Conservation (phyloP, 2,113 vertebrate genomes). For the Cepphus grylle region DNA sequence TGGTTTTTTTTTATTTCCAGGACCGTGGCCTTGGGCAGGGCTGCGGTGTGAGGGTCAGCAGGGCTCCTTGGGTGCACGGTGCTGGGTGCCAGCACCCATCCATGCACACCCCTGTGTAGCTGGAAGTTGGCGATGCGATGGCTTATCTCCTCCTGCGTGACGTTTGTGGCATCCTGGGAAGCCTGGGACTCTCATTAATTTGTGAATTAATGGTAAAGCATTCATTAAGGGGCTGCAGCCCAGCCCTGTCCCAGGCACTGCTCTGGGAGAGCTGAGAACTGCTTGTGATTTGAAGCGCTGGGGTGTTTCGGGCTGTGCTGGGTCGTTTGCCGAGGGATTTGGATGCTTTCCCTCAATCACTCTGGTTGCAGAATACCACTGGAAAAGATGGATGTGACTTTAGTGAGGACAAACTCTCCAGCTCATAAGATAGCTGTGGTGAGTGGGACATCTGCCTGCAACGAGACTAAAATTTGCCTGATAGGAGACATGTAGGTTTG, state of each 20-base stretch:
- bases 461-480: background rate
- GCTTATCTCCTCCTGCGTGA: background rate
- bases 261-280: background rate
- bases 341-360: background rate
- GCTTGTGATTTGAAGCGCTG: background rate
- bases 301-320: background rate
- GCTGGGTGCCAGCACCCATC: background rate
- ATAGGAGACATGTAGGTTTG: background rate
- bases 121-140: rapidly evolving
- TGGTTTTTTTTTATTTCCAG: background rate
- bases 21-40: background rate
- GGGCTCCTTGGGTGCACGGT: background rate
- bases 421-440: background rate
- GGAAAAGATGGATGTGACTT: background rate
- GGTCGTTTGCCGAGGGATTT: background rate
- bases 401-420: background rate
- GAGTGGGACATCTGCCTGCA: background rate
- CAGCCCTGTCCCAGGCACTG: background rate
- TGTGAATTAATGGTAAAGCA: background rate
- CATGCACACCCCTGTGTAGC: rapidly evolving
- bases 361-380: background rate
- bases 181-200: background rate
- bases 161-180: background rate
- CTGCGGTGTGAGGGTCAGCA: rapidly evolving
- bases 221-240: background rate